phyloP scores from a whole-genome alignment of 2,888 invertebrate species.

The Hedya salicella region DNA sequence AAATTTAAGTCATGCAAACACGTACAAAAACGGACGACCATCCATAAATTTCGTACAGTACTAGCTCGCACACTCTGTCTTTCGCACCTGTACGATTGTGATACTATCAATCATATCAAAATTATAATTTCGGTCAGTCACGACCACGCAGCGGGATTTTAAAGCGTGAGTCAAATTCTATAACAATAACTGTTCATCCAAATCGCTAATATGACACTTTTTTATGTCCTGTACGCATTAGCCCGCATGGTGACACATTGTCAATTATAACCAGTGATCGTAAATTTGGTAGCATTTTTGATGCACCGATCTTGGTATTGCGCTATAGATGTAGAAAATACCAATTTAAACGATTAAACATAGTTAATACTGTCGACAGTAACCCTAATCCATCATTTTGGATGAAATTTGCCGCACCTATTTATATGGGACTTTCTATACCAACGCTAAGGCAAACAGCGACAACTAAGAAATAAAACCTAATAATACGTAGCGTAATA shows the following conservation, averaged over 20 bases:
- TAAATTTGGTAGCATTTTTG: no score
- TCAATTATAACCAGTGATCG: no score
- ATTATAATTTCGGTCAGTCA: conserved; percentile 12
- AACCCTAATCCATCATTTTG: no score
- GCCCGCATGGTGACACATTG: conserved; percentile 13
- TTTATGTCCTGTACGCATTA: neutral
- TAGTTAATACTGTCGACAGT: no score
- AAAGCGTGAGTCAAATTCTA: conserved; percentile 20
- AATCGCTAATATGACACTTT: neutral
- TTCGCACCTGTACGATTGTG: neutral
- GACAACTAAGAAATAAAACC: no score
- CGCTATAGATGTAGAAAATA: no score
- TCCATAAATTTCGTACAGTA: neutral
- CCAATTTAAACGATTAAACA: no score
- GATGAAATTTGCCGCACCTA: no score
- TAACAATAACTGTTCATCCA: conserved; percentile 5
- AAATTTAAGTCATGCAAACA: neutral
- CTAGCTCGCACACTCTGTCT: neutral
- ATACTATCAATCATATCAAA: neutral
- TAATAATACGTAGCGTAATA: no score
- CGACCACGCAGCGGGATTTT: conserved; percentile 2
- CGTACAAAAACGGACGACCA: neutral
- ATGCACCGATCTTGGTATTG: no score
- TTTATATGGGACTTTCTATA: no score
- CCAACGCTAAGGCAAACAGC: no score